Evolutionary conservation across 2,113 vertebrate genomes (phyloP), one percentile per base, ranked within the genome.

Genomic region (Cyanoramphus novaezelandiae): DNA sequence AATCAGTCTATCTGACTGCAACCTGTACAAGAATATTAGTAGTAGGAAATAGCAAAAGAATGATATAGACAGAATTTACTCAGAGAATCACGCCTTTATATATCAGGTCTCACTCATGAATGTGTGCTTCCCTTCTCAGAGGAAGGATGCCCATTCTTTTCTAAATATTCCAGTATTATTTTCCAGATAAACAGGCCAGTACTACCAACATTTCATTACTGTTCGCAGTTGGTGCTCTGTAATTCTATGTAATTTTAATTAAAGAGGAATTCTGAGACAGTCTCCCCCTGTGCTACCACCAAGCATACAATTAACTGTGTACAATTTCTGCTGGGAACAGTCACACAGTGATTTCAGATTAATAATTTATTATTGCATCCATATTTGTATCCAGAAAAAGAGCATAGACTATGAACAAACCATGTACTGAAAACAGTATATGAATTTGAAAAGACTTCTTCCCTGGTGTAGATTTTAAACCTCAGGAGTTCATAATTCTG

Each of bases 201-300:
- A 59, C 90, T 97, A 96, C 95, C 95, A 97, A 93, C 94, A 84
- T 97, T 98, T 97, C 98, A 98, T 98, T 98, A 97, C 96, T 97
- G 82, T 96, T 98, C 98, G 93, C 98, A 97, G 98, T 98, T 93
- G 97, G 98, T 95, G 92, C 97, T 96, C 95, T 97, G 95, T 98
- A 98, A 98, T 98, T 98, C 97, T 98, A 98, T 98, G 97, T 98
- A 98, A 98, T 98, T 98, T 98, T 98, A 98, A 98, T 98, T 98
- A 98, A 98, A 98, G 97, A 97, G 97, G 97, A 98, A 98, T 98
- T 98, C 97, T 97, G 97, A 98, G 97, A 95, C 97, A 96, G 92
- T 95, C 93, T 97, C 98, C 98, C 96, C 96, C 97, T 97, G 98
- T 96, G 98, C 96, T 96, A 96, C 98, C 97, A 97, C 97, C 96